These are phyloP conservation scores for Papilio xuthus DNA, from an alignment of 1,140 invertebrate genomes.

Conservation along the genomic window DNA sequence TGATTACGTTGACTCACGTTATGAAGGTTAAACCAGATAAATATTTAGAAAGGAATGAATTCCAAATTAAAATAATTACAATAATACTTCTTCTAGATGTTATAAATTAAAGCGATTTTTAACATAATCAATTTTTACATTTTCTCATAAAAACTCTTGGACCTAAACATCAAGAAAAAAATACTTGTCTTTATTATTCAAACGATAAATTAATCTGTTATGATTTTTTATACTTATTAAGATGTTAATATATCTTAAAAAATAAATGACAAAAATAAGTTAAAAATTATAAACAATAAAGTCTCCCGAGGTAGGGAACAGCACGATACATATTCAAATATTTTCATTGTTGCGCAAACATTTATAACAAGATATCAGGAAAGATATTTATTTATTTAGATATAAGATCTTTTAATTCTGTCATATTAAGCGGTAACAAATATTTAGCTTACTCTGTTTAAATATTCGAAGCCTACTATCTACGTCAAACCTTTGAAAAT, in stretches of 20 bases:
- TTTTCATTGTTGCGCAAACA: neutral
- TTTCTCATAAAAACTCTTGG: neutral
- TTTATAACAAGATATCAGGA: neutral
- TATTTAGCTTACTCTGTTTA: neutral
- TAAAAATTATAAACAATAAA: neutral
- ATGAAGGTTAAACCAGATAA: conserved; percentile 18
- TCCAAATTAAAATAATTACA: neutral
- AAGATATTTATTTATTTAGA: too few species aligned
- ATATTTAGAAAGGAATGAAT: neutral
- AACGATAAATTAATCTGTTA: neutral
- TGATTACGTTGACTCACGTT: neutral
- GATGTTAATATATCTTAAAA: neutral
- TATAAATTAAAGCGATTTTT: conserved; percentile 8
- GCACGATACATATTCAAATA: neutral
- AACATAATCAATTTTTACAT: neutral
- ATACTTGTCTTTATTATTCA: neutral
- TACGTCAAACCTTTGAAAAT: conserved; percentile 37
- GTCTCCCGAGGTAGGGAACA: neutral
- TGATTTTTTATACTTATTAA: neutral
- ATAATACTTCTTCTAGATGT: neutral
- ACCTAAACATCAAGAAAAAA: neutral
- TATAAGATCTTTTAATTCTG: neutral
- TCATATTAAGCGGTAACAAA: conserved; percentile 11
- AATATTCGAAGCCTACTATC: conserved; percentile 14
- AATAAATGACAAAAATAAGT: neutral